Evolutionary conservation across 2,888 invertebrate species (phyloP).

Genomic region (Rhopalosiphum nymphaeae): DNA sequence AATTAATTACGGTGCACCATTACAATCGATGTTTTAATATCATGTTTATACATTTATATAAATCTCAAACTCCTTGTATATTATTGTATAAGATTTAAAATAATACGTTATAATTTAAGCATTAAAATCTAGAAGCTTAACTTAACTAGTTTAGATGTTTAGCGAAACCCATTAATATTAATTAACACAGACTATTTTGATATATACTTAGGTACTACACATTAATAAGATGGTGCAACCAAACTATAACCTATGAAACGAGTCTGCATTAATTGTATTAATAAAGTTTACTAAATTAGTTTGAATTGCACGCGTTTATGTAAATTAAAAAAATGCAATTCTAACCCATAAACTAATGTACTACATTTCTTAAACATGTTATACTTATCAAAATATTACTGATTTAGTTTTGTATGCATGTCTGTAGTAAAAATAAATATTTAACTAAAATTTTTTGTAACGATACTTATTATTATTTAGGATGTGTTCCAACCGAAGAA

Average conservation of each 20-base stretch:
- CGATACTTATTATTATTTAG: constrained; percentile 4
- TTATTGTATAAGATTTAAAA: not conserved
- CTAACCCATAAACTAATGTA: not conserved
- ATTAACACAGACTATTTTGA: not conserved
- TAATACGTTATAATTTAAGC: not conserved
- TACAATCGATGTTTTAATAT: not conserved
- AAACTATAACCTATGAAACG: not conserved
- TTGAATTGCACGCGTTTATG: not conserved
- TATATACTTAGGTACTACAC: not conserved
- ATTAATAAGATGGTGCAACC: not conserved
- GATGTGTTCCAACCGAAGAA: constrained; percentile 34
- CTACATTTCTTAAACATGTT: not conserved
- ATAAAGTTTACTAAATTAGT: not conserved
- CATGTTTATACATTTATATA: not conserved
- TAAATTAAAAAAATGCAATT: not conserved
- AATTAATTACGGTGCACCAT: not conserved
- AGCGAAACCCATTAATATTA: not conserved
- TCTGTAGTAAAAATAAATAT: not conserved
- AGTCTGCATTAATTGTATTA: not conserved
- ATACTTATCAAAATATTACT: not conserved
- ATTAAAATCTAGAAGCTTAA: not conserved
- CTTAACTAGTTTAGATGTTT: not conserved
- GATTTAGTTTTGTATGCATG: not conserved
- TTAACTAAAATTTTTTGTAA: not conserved
- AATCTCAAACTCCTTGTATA: not conserved